Conservation (phyloP, 64 coral and sea anemone genomes). For the Anthopleura sola region DNA sequence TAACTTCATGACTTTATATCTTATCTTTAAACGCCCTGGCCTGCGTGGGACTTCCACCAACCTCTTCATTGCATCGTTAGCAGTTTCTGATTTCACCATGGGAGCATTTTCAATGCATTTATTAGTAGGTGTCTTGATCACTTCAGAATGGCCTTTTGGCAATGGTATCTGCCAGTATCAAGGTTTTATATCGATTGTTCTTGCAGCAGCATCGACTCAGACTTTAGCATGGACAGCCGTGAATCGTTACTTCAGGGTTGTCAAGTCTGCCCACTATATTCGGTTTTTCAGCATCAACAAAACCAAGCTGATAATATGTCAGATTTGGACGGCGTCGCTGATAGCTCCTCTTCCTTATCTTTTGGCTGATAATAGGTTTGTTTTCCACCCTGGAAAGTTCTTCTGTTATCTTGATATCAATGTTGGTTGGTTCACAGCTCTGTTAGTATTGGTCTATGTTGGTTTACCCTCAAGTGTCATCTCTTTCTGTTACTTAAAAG, state of each 20-base stretch:
- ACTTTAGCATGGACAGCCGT: slow-evolving; percentile 42
- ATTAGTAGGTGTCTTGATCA: slow-evolving; percentile 3
- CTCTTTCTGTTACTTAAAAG: slow-evolving; percentile 31
- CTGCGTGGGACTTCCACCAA: slow-evolving; percentile 32
- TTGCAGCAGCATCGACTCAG: slow-evolving; percentile 31
- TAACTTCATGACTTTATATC: slow-evolving; percentile 31
- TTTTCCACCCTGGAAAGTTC: slow-evolving; percentile 57
- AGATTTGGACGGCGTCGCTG: not conserved
- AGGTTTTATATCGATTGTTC: slow-evolving; percentile 25
- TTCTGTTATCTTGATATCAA: slow-evolving; percentile 33
- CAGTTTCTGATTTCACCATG: slow-evolving; percentile 46
- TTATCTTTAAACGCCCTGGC: not conserved
- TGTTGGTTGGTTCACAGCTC: slow-evolving; percentile 15
- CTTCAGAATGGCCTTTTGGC: slow-evolving; percentile 47
- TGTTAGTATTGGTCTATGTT: slow-evolving; percentile 26
- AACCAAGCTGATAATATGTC: slow-evolving; percentile 17
- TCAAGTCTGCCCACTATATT: slow-evolving; percentile 10
- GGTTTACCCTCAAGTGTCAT: slow-evolving; percentile 26
- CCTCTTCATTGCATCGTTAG: slow-evolving; percentile 37
- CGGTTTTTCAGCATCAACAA: slow-evolving; percentile 8
- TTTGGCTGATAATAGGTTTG: not conserved
- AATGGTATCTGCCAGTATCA: slow-evolving; percentile 40
- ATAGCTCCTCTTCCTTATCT: slow-evolving; percentile 41
- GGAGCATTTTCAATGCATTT: slow-evolving; percentile 10
- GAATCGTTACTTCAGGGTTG: slow-evolving; percentile 48